Evolutionary conservation across 2,113 vertebrate species (phyloP).

Genomic region (Phrynosoma blainvillii): DNA sequence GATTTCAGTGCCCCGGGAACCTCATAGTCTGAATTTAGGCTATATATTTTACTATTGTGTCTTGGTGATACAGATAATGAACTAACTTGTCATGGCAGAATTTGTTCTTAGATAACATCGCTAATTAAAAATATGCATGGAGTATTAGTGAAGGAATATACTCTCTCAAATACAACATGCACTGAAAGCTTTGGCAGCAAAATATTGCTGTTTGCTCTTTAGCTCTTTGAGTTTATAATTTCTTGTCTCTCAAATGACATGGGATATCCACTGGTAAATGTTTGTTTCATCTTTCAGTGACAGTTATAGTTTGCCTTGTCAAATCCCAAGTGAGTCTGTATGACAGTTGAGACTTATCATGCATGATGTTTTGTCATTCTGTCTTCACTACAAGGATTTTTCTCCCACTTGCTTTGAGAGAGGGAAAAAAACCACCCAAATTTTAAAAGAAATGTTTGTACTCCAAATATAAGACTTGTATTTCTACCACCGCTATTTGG

Average conservation of each 20-base stretch:
- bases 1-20: too few relatives aligned
- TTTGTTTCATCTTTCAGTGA: not conserved
- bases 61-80: too few relatives aligned
- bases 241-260: not conserved
- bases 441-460: not conserved
- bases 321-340: not conserved
- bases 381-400: not conserved
- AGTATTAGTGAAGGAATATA: too few relatives aligned
- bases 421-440: not conserved
- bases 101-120: too few relatives aligned
- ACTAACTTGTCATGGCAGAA: too few relatives aligned
- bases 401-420: not conserved
- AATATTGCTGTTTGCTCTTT: not conserved
- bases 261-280: not conserved
- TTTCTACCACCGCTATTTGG: not conserved
- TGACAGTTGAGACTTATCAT: conserved; percentile 1
- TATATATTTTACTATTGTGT: too few relatives aligned
- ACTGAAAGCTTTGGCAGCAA: not conserved
- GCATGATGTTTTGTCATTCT: not conserved
- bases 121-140: too few relatives aligned
- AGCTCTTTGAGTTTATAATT: not conserved
- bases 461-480: not conserved
- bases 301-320: not conserved
- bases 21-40: too few relatives aligned
- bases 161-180: too few relatives aligned